Evolutionary conservation across 2,113 vertebrate genomes (phyloP).

Genomic region (Cepphus grylle): DNA sequence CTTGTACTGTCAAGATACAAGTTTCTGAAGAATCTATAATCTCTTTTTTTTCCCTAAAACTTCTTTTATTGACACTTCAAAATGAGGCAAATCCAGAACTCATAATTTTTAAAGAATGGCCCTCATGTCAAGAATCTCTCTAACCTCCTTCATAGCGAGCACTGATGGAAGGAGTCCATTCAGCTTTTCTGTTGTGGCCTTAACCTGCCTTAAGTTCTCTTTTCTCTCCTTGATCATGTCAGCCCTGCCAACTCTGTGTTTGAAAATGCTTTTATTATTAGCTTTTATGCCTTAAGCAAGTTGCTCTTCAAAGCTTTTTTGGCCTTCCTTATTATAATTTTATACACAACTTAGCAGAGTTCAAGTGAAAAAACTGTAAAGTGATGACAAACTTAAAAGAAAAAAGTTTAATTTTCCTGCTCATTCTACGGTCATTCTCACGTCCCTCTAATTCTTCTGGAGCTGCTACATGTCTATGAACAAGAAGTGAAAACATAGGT

Average conservation of each 20-base stretch:
- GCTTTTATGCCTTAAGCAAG: neutral
- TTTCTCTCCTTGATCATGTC: neutral
- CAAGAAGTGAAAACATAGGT: neutral
- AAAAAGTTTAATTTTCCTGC: neutral
- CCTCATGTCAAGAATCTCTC: neutral
- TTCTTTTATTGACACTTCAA: neutral
- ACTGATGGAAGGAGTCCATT: neutral
- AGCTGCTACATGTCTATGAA: neutral
- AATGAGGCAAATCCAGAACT: neutral
- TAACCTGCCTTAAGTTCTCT: neutral
- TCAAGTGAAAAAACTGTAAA: neutral
- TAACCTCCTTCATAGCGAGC: neutral
- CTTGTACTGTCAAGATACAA: neutral
- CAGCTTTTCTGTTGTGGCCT: neutral
- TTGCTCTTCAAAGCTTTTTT: neutral
- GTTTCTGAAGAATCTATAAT: neutral
- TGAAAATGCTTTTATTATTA: neutral
- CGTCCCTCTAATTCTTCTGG: neutral
- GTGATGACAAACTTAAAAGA: neutral
- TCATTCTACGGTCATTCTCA: neutral
- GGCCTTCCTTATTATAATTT: neutral
- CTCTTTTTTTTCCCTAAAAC: neutral
- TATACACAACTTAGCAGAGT: neutral
- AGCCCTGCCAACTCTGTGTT: neutral
- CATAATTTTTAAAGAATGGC: neutral